Conservation (phyloP, 1,140 invertebrate genomes). For the Fopius arisanus region DNA sequence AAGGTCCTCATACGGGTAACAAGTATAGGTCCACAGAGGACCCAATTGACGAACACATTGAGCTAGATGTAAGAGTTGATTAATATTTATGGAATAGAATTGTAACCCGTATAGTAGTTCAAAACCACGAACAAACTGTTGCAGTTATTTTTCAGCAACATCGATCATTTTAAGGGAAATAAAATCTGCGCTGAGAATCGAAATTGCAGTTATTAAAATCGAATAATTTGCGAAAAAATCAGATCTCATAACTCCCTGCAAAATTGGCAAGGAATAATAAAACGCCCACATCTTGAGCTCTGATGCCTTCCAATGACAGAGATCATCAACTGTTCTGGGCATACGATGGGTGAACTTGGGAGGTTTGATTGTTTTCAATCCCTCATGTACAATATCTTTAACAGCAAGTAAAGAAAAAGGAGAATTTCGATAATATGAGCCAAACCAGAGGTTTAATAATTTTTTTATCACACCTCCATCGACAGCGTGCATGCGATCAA, state of each 20-base stretch:
- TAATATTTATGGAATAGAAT: conserved; percentile 21
- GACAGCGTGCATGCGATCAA: conserved; percentile 28
- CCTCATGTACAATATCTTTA: neutral
- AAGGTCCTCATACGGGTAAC: conserved; percentile 31
- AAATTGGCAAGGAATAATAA: conserved; percentile 28
- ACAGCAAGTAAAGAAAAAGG: neutral
- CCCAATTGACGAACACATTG: conserved; percentile 23
- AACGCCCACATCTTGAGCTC: conserved; percentile 28
- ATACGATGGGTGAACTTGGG: conserved; percentile 13
- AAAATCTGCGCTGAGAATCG: conserved; percentile 1
- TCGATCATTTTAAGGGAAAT: conserved; percentile 21
- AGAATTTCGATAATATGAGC: neutral
- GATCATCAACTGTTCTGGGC: conserved; percentile 6
- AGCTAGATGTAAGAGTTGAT: conserved; percentile 26
- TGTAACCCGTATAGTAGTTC: conserved; percentile 17
- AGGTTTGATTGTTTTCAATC: neutral
- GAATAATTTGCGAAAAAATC: conserved; percentile 30
- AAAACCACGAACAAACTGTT: neutral
- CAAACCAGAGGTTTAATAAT: conserved; percentile 26
- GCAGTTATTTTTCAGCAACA: neutral
- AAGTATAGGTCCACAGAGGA: conserved; percentile 22
- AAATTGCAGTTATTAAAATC: conserved; percentile 20
- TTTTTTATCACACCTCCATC: conserved; percentile 26
- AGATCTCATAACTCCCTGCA: conserved; percentile 16
- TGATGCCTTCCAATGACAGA: conserved; percentile 26